A percentile compares a stretch with the other conserved stretches of the same genome.
phyloP scores from a whole-genome alignment of 64 coral and sea anemone genomes.

The Pocillopora verrucosa region DNA sequence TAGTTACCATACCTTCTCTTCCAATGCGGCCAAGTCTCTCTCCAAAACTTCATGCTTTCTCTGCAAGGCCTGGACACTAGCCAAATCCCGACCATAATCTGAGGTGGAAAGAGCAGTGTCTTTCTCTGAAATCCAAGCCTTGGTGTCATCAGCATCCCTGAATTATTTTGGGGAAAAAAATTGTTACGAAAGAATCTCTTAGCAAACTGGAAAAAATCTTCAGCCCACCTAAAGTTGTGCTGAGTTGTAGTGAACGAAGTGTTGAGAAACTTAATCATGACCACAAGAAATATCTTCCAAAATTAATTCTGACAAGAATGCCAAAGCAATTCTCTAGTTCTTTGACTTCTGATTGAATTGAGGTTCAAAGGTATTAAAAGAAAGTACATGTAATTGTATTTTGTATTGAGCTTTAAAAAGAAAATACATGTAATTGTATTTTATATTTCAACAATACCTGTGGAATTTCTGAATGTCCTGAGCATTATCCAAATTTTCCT shows the following conservation, averaged over 20 bases:
- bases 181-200: not conserved
- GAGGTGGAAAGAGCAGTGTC: conserved; percentile 96
- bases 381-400: no score
- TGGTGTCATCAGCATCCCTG: conserved; percentile 99
- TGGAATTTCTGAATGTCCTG: conserved; percentile 98
- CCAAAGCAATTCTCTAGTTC: no score
- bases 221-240: no score
- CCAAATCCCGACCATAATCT: conserved; percentile 96
- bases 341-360: no score
- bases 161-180: not conserved
- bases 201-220: no score
- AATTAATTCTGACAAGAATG: no score
- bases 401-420: not conserved
- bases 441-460: conserved; percentile 52
- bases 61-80: conserved; percentile 96
- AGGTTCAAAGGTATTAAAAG: no score
- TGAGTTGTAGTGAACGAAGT: no score
- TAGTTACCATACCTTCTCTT: conserved; percentile 83
- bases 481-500: conserved; percentile 91
- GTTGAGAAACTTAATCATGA: no score
- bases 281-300: no score
- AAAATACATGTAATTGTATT: not conserved
- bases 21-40: conserved; percentile 94
- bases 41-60: conserved; percentile 97
- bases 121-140: conserved; percentile 98